Evolutionary conservation across 2,113 vertebrate species (phyloP), one percentile per base, ranked within the genome.

Genomic region (Oophaga pumilio): DNA sequence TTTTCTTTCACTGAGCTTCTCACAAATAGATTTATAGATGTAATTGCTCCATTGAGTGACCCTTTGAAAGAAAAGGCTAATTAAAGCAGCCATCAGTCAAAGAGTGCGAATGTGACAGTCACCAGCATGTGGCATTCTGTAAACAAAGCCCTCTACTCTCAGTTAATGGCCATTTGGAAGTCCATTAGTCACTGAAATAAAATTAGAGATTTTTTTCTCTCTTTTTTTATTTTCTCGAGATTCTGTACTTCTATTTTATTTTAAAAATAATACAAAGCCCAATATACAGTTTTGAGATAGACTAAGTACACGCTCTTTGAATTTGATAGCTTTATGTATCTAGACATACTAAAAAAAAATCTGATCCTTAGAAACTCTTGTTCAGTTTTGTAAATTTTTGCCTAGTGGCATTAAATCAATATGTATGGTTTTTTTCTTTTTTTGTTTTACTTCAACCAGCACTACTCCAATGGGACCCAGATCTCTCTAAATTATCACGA

Each of bases 21-120:
- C 90, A 90, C 91, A 94, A 93, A 92, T 90, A 92, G 90, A 93
- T 94, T 93, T 94, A 92, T 93, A 93, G 93, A 92, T 93, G 92
- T 92, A 94, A 92, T 90, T 94, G 94, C 94, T 91, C 90, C 89
- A 90, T 90, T 92, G 93, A 94, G 93, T 94, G 94, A 93, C 92
- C 93, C 92, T 94, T 90, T 91, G 91, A 92, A 94, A 94, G 79
- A 80, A 93, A 85, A 91, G 93, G 91, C 93, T 95, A 93, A 92
- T 94, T 95, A 94, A 94, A 94, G 91, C 94, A 94, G 94, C 92
- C 94, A 94, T 94, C 94, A 95, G 94, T 96, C 94, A 94, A 91
- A 94, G 92, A 93, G 91, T 89, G 90, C 93, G 93, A 94, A 91
- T 90, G 93, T 88, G 80, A 88, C 90, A 89, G 77, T 13, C 15